phyloP scores from a whole-genome alignment of 2,797 vertebrate species.

The Cyclopterus lumpus region DNA sequence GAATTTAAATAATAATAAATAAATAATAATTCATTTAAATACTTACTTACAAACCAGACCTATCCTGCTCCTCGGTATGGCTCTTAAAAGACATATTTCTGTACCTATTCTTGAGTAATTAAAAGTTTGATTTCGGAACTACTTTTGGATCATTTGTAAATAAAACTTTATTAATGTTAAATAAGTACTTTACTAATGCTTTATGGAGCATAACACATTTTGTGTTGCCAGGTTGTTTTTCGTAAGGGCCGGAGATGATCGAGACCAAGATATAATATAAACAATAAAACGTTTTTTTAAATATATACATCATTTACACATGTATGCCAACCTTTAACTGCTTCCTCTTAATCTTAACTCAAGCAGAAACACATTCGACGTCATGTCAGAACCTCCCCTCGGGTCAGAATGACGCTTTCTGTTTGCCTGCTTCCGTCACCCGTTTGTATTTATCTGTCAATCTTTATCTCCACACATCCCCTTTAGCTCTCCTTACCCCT shows the following conservation, averaged over 20 bases:
- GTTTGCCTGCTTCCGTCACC: neutral
- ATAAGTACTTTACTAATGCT: neutral
- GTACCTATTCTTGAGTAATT: neutral
- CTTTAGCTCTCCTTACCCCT: conserved; percentile 5
- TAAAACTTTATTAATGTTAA: neutral
- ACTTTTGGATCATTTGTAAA: neutral
- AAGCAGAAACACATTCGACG: conserved; percentile 1
- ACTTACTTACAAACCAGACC: neutral
- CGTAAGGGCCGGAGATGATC: neutral
- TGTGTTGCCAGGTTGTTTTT: neutral
- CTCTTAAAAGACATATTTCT: neutral
- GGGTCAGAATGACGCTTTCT: neutral
- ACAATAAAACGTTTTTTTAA: too few relatives aligned
- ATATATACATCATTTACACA: neutral
- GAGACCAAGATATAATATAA: neutral
- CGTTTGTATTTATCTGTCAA: conserved; percentile 21
- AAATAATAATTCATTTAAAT: too few relatives aligned
- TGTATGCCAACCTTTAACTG: neutral
- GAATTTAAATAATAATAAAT: too few relatives aligned
- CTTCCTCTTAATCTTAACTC: neutral
- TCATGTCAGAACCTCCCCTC: neutral
- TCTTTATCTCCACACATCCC: conserved; percentile 13
- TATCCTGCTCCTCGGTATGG: neutral
- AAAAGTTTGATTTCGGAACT: neutral
- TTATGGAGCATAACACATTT: neutral